These are phyloP conservation scores for Drosophila anomalata DNA, from an alignment of 2,888 invertebrate genomes.

Conservation along the genomic window DNA sequence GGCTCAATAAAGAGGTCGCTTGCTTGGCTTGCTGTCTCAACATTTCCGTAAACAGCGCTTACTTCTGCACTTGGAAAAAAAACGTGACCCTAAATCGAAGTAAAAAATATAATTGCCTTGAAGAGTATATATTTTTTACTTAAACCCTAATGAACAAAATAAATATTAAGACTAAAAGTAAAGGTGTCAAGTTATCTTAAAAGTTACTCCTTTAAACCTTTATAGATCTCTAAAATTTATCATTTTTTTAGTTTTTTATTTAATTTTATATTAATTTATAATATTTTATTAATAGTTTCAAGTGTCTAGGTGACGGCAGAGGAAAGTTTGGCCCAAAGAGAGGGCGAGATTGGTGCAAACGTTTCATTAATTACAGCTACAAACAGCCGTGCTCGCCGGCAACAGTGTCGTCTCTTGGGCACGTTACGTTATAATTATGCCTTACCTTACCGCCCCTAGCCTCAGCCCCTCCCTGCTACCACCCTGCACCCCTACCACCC, in stretches of 20 bases:
- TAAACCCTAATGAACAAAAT: background rate
- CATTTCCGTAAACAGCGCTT: slow-evolving; percentile 65
- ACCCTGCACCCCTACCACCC: background rate
- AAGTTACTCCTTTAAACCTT: no score
- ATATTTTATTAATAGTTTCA: background rate
- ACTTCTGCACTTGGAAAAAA: slow-evolving; percentile 22
- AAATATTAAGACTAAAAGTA: no score
- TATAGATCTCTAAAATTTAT: no score
- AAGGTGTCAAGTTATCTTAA: background rate
- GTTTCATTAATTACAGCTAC: slow-evolving; percentile 59
- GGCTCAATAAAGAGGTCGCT: slow-evolving; percentile 70
- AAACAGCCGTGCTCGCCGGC: slow-evolving; percentile 13
- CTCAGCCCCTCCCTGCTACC: no score
- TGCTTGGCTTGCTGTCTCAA: slow-evolving; percentile 63
- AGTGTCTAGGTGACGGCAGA: background rate
- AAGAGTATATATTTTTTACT: background rate
- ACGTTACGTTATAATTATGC: slow-evolving; percentile 62
- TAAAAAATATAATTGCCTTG: background rate
- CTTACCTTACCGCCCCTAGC: no score
- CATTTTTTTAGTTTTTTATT: background rate
- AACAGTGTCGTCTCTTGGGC: slow-evolving; percentile 45
- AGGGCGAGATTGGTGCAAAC: slow-evolving; percentile 33
- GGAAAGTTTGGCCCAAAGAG: slow-evolving; percentile 9
- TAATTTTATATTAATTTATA: background rate
- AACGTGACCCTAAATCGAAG: background rate